Base-by-base conservation (phyloP, 2,888 invertebrate genomes). In the Drosophila cognata region DNA sequence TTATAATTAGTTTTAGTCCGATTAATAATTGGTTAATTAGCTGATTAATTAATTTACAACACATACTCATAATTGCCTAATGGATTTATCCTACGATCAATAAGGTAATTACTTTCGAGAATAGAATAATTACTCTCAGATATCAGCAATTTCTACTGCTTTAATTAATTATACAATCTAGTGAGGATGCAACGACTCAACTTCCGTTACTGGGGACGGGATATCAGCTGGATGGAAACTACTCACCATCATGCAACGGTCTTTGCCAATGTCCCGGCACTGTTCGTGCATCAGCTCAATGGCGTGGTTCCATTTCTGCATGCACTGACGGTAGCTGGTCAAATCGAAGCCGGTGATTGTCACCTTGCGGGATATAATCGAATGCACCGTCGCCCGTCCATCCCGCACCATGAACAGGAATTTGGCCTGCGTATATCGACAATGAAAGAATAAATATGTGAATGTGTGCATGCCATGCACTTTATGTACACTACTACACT, bases 321-420 rank as follows among this genome's bases (percentile, higher is more conserved):
- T 94, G 93, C 99, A 99, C 94, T 99, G 98, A 75, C 98, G 95
- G 94, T 98, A 99, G 93, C 96, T 97, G 84, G 95, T 95, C 93
- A 99, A 94, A 94, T 99, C 98, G 94, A 99, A 99, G 53, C 99
- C 99, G 91, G 94, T 92, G 88, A 94, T 92, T 72, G 93, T 93
- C 90, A 97, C 97, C 95, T 98, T 98, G 88, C 99, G 95, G 59
- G 97, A 97, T 92, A 99, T 99, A 93, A 99, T 99, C 77, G 99
- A 99, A 94, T 99, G 99, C 74, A 99, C 99, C 31, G 99, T 99
- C 74, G 99, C 99, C 77, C 99, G 95, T 33, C 99, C 99, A 93
- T 99, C 99, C 77, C 99, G 96, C 88, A 99, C 96, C 98, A 99
- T 99, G 94, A 99, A 97, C 88, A 99, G 95, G 94, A 99, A 99